Conservation (phyloP, 2,797 vertebrate species). For the Heterohyrax brucei region DNA sequence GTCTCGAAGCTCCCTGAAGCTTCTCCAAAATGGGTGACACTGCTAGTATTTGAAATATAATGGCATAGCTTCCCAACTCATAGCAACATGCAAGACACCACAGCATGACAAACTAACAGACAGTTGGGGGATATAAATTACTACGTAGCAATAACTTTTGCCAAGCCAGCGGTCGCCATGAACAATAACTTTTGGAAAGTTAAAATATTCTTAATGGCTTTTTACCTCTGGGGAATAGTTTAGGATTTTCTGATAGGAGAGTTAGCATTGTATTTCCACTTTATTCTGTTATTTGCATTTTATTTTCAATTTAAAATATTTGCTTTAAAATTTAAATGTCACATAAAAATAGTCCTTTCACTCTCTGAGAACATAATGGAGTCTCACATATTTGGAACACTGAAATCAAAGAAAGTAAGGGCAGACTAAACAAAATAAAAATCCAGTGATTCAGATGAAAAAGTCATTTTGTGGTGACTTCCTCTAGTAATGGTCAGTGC, state of each 20-base stretch:
- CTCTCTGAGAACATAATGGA: not conserved
- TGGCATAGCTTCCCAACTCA: too few relatives aligned
- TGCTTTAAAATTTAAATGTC: not conserved
- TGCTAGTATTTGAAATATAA: too few relatives aligned
- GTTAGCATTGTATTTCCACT: not conserved
- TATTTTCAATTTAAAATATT: not conserved
- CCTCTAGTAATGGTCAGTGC: not conserved
- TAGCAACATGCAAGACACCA: too few relatives aligned
- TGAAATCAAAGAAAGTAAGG: not conserved
- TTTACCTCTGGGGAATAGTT: constrained; percentile 7
- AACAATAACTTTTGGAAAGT: not conserved
- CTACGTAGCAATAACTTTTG: not conserved
- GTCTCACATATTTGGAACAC: not conserved
- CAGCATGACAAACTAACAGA: too few relatives aligned
- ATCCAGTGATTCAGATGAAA: not conserved
- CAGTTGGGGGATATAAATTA: not conserved
- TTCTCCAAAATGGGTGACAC: too few relatives aligned
- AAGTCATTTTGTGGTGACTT: not conserved
- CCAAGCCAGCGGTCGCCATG: too few relatives aligned
- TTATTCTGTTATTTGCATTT: not conserved
- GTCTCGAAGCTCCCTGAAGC: too few relatives aligned
- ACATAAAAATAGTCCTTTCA: not conserved
- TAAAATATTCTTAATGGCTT: not conserved
- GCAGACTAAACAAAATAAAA: not conserved
- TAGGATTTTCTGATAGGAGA: not conserved